Conservation (phyloP, 2,113 vertebrate species). For the Piaya cayana region DNA sequence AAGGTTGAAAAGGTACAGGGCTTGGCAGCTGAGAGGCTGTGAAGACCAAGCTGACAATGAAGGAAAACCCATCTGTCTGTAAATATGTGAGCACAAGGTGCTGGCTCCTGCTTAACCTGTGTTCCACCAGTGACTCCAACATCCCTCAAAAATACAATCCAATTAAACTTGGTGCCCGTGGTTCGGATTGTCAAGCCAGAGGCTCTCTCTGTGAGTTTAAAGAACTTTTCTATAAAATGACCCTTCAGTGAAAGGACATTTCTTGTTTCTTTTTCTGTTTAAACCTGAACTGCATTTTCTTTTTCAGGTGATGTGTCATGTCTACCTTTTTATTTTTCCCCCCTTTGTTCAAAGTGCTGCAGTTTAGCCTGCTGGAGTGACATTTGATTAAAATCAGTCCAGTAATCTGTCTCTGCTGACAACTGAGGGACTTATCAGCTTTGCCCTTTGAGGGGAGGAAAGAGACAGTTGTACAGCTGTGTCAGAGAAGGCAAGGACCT, state of each 20-base stretch:
- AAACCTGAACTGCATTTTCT: not conserved
- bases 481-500: not conserved
- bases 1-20: not conserved
- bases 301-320: not conserved
- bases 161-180: not conserved
- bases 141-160: accelerated
- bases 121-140: accelerated
- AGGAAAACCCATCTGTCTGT: not conserved
- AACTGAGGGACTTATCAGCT: not conserved
- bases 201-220: not conserved
- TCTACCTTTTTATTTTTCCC: not conserved
- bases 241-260: not conserved
- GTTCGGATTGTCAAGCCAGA: not conserved
- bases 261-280: not conserved
- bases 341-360: not conserved
- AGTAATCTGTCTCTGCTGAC: not conserved
- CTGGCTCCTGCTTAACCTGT: accelerated
- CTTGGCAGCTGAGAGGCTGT: not conserved
- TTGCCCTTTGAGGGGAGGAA: not conserved
- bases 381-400: not conserved
- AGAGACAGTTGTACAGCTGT: not conserved
- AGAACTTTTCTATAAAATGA: not conserved
- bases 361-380: not conserved
- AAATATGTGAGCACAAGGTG: accelerated
- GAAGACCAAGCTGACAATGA: not conserved